Evolutionary conservation across 2,113 vertebrate species (phyloP).

Genomic region (Tricholaema leucomelas): DNA sequence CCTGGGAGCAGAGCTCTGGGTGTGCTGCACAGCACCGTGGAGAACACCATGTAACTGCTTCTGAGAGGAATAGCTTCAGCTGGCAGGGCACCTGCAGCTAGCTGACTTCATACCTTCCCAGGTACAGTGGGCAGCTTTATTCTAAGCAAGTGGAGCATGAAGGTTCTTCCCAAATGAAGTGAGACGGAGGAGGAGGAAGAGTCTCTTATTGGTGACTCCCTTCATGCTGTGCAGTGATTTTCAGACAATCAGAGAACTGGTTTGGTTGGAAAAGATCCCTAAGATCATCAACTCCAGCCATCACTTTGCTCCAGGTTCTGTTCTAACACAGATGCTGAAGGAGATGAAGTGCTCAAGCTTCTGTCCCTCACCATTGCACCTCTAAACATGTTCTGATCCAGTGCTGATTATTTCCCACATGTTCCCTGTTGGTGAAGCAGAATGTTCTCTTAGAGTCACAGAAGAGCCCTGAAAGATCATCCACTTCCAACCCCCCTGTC

Average conservation of each 20-base stretch:
- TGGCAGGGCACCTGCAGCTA: not conserved
- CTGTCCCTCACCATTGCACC: not conserved
- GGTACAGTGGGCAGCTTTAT: not conserved
- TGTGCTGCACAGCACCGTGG: accelerated
- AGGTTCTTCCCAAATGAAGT: not conserved
- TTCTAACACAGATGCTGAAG: not conserved
- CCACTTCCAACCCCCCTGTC: no score
- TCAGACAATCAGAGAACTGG: no score
- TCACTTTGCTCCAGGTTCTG: not conserved
- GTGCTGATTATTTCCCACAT: accelerated
- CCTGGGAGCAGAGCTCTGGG: not conserved
- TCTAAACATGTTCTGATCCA: not conserved
- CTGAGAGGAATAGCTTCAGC: not conserved
- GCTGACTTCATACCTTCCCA: not conserved
- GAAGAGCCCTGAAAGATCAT: no score
- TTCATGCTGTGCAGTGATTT: not conserved
- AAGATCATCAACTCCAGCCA: no score
- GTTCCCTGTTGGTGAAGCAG: not conserved
- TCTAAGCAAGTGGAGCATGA: not conserved
- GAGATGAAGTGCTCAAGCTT: not conserved
- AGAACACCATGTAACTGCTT: not conserved
- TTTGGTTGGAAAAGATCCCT: no score
- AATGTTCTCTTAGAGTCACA: not conserved
- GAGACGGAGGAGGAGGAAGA: not conserved
- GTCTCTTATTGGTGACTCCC: not conserved